These are phyloP conservation scores for Leucopsar rothschildi DNA, from an alignment of 2,113 vertebrate genomes.

Conservation along the genomic window DNA sequence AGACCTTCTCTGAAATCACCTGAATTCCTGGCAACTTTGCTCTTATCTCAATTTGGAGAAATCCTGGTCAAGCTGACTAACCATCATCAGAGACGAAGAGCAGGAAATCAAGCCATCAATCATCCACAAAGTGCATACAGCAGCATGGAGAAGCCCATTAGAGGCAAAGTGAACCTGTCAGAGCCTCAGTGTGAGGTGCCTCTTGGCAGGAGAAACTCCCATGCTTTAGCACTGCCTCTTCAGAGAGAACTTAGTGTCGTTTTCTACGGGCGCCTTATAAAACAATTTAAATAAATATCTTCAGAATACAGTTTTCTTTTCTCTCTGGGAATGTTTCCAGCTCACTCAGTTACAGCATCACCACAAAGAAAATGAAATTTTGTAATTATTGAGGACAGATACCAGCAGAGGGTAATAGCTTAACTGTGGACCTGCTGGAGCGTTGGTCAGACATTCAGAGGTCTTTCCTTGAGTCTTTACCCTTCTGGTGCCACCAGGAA, in stretches of 20 bases:
- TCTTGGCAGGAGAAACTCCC: background rate
- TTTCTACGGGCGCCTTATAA: background rate
- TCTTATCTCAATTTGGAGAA: background rate
- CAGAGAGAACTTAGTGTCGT: background rate
- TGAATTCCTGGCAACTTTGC: background rate
- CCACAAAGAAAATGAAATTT: background rate
- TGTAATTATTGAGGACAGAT: background rate
- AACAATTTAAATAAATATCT: background rate
- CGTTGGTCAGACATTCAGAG: background rate
- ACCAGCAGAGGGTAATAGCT: background rate
- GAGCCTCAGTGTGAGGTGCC: background rate
- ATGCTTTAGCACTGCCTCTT: background rate
- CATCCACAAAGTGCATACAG: background rate
- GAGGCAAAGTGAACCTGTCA: background rate
- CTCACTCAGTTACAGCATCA: background rate
- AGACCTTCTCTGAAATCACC: background rate
- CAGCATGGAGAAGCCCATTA: background rate
- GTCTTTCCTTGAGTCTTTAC: background rate
- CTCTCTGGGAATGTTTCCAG: constrained; percentile 34
- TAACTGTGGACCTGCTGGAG: background rate
- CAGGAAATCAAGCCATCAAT: background rate
- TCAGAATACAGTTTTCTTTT: background rate
- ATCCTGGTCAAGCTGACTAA: background rate
- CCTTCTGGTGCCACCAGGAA: background rate
- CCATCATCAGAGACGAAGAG: background rate